Evolutionary conservation across 2,797 vertebrate genomes (phyloP).

Genomic region (Notolepis coatsorum): DNA sequence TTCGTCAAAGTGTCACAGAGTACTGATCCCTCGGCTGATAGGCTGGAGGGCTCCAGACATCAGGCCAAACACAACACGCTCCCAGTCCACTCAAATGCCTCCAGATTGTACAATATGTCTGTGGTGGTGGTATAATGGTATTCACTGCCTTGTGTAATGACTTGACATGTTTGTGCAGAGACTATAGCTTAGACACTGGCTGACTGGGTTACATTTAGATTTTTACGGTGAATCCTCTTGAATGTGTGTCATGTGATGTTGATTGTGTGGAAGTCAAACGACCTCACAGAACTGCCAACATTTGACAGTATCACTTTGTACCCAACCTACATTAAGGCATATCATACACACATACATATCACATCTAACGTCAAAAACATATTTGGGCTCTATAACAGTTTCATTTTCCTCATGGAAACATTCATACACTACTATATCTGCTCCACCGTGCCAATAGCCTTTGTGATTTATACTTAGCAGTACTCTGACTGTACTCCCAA

Average conservation of each 20-base stretch:
- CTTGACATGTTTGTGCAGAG: constrained; percentile 48
- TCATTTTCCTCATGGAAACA: constrained; percentile 29
- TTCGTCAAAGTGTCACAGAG: constrained; percentile 36
- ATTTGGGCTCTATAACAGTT: background rate
- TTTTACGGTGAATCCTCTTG: too few species aligned
- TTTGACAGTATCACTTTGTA: too few species aligned
- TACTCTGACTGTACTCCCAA: constrained; percentile 76
- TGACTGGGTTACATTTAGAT: constrained; percentile 28
- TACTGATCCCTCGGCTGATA: constrained; percentile 46
- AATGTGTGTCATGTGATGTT: too few species aligned
- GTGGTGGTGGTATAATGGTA: constrained; percentile 6
- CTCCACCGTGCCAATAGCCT: constrained; percentile 57
- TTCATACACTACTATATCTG: constrained; percentile 49
- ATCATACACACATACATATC: too few species aligned
- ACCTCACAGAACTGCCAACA: too few species aligned
- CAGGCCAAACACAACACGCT: constrained; percentile 60
- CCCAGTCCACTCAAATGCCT: constrained; percentile 16
- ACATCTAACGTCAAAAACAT: constrained; percentile 21
- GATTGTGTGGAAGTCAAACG: too few species aligned
- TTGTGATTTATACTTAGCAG: constrained; percentile 77
- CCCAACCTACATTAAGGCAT: too few species aligned
- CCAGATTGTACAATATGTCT: background rate
- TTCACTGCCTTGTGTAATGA: background rate
- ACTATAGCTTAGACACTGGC: constrained; percentile 2
- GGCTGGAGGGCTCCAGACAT: constrained; percentile 50